Percentiles rank a stretch among this genome's conserved stretches.
Conservation (phyloP, 2,113 vertebrate genomes). For the Plecotus auritus region DNA sequence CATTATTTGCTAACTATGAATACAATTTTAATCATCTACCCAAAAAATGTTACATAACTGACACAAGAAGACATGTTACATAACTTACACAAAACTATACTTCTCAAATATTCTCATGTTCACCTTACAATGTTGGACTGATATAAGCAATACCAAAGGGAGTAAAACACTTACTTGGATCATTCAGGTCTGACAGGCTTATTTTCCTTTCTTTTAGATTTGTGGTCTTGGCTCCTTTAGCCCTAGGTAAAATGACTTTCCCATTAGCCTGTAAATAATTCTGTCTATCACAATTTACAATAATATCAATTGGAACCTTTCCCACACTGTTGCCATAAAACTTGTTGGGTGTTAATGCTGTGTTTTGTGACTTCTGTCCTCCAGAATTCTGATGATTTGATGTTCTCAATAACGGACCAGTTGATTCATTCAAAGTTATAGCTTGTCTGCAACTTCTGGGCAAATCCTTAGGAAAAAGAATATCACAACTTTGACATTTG, state of each 20-base stretch:
- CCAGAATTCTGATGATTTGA: conserved; percentile 87
- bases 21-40: background rate
- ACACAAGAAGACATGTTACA: background rate
- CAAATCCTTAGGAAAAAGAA: conserved; percentile 76
- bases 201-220: conserved; percentile 78
- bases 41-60: background rate
- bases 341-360: conserved; percentile 82
- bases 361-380: conserved; percentile 82
- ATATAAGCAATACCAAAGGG: background rate
- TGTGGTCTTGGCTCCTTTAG: conserved; percentile 81
- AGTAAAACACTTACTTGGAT: conserved; percentile 91
- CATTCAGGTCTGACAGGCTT: conserved; percentile 87
- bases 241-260: conserved; percentile 78
- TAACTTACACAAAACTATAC: background rate
- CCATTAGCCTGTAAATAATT: conserved; percentile 84
- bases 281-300: conserved; percentile 80
- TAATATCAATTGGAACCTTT: conserved; percentile 79
- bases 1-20: background rate
- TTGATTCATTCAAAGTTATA: conserved; percentile 75
- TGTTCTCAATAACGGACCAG: conserved; percentile 83
- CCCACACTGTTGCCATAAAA: conserved; percentile 85
- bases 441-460: conserved; percentile 81
- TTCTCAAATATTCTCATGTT: background rate
- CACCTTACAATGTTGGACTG: background rate
- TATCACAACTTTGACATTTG: conserved; percentile 87